Conservation (phyloP, 2,888 invertebrate genomes). For the Nezara viridula region DNA sequence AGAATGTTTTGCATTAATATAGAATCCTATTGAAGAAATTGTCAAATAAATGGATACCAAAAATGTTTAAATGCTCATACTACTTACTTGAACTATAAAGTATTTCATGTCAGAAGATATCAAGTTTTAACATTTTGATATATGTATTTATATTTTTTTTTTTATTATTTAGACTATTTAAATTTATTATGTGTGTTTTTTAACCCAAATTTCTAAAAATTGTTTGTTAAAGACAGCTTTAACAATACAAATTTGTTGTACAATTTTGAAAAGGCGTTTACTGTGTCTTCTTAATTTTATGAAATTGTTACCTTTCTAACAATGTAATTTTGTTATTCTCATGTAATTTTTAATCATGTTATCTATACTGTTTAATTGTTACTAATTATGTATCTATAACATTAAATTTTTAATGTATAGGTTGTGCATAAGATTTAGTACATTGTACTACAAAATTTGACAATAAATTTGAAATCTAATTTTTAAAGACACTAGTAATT, state of each 20-base stretch:
- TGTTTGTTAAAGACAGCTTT: neutral
- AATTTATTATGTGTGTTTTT: constrained; percentile 6
- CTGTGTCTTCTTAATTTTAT: neutral
- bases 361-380: constrained; percentile 26
- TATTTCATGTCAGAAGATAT: neutral
- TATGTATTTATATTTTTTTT: neutral
- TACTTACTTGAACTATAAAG: neutral
- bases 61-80: neutral
- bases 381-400: constrained; percentile 31
- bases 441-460: constrained; percentile 5
- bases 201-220: neutral
- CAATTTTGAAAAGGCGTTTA: neutral
- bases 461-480: constrained; percentile 27
- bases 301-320: constrained; percentile 17
- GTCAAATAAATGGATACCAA: neutral
- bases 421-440: constrained; percentile 19
- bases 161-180: neutral
- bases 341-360: constrained; percentile 23
- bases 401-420: neutral
- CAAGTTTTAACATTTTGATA: neutral
- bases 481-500: neutral
- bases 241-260: neutral
- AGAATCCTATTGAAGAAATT: neutral
- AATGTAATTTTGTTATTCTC: neutral
- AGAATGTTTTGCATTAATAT: neutral